Conservation (phyloP, 2,797 vertebrate species). For the Malacoraja senta region DNA sequence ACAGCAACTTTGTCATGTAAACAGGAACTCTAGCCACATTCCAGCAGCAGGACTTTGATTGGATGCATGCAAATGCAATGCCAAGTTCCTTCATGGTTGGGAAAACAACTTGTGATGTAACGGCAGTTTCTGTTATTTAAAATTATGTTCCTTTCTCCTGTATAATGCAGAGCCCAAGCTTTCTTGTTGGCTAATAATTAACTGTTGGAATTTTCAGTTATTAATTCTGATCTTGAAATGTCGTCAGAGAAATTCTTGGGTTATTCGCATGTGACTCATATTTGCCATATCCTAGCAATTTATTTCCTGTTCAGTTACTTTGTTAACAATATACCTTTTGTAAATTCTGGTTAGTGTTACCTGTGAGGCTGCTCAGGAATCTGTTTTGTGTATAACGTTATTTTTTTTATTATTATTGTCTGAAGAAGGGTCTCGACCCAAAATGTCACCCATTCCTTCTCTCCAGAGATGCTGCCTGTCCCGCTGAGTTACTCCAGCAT, state of each 20-base stretch:
- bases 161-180: not conserved
- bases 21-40: not conserved
- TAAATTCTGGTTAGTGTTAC: not conserved
- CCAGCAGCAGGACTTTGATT: not conserved
- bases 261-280: not conserved
- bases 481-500: too few relatives aligned
- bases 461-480: too few relatives aligned
- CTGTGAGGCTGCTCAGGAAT: not conserved
- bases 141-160: constrained; percentile 1
- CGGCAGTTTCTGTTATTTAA: not conserved
- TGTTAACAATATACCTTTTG: not conserved
- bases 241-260: not conserved
- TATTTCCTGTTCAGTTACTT: not conserved
- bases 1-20: not conserved
- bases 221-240: constrained; percentile 13
- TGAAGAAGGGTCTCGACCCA: too few relatives aligned
- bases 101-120: not conserved
- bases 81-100: not conserved
- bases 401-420: not conserved
- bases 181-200: not conserved
- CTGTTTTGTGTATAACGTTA: not conserved
- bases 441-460: too few relatives aligned
- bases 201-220: constrained; percentile 24
- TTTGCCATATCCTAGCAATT: not conserved
- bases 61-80: not conserved